These are phyloP conservation scores for Tetraodon nigroviridis DNA, from an alignment of 2,113 vertebrate genomes.

Conservation along the genomic window DNA sequence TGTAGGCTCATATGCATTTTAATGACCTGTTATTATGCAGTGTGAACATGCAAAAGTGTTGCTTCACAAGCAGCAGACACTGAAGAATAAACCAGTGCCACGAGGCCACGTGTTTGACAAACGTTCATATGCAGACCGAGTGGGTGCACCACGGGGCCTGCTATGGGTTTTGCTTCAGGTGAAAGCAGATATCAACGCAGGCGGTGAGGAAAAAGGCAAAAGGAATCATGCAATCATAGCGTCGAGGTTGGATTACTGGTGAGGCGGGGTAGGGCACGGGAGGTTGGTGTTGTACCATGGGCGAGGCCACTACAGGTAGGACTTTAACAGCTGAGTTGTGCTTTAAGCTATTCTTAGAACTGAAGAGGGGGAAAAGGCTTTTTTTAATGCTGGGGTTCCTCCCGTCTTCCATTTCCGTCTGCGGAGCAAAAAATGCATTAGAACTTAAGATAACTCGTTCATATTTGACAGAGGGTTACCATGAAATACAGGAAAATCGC, in stretches of 20 bases:
- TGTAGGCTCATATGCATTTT: neutral
- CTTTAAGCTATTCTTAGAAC: constrained; percentile 99
- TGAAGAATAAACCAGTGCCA: constrained; percentile 24
- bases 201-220: constrained; percentile 26
- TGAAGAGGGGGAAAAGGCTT: constrained; percentile 99
- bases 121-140: constrained; percentile 30
- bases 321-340: constrained; percentile 97
- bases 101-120: constrained; percentile 20
- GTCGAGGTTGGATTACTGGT: constrained; percentile 81
- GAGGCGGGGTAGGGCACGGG: constrained; percentile 74
- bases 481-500: no score
- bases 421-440: constrained; percentile 88
- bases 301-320: constrained; percentile 93
- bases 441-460: no score
- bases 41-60: neutral
- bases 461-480: no score
- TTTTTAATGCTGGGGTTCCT: constrained; percentile 99
- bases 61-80: constrained; percentile 35
- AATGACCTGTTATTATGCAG: constrained; percentile 2
- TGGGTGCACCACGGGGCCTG: constrained; percentile 29
- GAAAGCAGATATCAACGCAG: constrained; percentile 53
- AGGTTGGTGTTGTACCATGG: constrained; percentile 91
- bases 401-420: constrained; percentile 90
- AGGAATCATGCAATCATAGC: constrained; percentile 75
- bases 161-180: constrained; percentile 1